These are phyloP conservation scores for Struthio camelus DNA, from an alignment of 2,113 vertebrate species.

Conservation along the genomic window DNA sequence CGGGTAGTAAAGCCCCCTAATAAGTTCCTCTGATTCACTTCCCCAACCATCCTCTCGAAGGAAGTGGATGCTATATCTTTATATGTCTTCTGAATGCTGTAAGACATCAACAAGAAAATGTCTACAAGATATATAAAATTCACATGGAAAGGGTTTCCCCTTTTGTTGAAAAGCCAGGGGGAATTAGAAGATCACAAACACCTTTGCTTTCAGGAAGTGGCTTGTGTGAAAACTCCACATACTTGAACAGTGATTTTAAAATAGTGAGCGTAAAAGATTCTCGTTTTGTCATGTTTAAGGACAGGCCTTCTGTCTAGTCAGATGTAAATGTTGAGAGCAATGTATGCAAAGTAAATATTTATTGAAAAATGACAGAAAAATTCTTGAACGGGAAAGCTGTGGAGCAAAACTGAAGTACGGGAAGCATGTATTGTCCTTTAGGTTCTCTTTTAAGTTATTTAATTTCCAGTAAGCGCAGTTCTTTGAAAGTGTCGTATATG, in stretches of 20 bases:
- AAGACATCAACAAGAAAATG: neutral
- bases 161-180: neutral
- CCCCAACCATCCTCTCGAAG: too few species aligned
- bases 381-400: neutral
- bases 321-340: neutral
- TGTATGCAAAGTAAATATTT: neutral
- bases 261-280: neutral
- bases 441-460: neutral
- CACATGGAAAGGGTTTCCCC: neutral
- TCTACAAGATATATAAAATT: neutral
- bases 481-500: neutral
- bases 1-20: neutral
- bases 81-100: neutral
- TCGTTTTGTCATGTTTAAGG: neutral
- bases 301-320: neutral
- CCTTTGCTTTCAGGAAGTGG: neutral
- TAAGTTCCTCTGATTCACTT: neutral
- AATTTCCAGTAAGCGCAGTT: neutral
- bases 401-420: neutral
- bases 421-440: neutral
- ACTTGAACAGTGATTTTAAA: neutral
- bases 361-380: neutral
- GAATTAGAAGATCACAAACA: neutral
- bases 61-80: neutral
- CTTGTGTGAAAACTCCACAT: neutral